phyloP scores from a whole-genome alignment of 2,888 invertebrate genomes.

The Acholoe squamosa region DNA sequence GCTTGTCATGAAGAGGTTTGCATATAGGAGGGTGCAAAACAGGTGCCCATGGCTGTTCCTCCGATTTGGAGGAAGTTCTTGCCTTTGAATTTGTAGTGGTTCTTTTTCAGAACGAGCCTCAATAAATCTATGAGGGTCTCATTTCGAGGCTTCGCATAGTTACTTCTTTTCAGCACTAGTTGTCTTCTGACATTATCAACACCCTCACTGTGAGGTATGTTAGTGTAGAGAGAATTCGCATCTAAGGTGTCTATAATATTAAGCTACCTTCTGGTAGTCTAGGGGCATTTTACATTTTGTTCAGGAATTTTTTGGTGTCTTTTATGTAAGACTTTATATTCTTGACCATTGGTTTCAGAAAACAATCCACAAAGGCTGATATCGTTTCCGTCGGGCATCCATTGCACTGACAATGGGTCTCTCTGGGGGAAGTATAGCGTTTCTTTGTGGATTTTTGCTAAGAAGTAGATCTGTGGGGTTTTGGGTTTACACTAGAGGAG shows the following conservation, averaged over 20 bases:
- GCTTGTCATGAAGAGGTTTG: background rate
- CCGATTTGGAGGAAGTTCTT: background rate
- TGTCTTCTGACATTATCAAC: background rate
- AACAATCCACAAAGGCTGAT: too few relatives aligned
- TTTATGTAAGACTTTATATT: background rate
- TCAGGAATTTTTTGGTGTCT: background rate
- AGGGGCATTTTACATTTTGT: background rate
- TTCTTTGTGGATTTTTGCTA: too few relatives aligned
- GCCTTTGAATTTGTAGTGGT: background rate
- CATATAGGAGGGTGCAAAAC: background rate
- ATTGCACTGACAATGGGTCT: background rate
- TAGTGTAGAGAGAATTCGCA: background rate
- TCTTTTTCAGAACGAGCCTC: too few relatives aligned
- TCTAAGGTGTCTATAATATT: background rate
- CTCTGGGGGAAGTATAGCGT: background rate
- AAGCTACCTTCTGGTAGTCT: background rate
- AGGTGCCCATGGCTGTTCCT: background rate
- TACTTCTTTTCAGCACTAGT: background rate
- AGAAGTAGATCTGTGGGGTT: too few relatives aligned
- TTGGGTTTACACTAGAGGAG: too few relatives aligned
- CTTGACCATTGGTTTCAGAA: background rate
- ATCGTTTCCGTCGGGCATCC: background rate
- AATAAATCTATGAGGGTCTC: too few relatives aligned
- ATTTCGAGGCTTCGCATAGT: background rate
- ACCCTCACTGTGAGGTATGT: background rate